Evolutionary conservation across 2,888 invertebrate species (phyloP).

Genomic region (Eumacrocentrus americanus): DNA sequence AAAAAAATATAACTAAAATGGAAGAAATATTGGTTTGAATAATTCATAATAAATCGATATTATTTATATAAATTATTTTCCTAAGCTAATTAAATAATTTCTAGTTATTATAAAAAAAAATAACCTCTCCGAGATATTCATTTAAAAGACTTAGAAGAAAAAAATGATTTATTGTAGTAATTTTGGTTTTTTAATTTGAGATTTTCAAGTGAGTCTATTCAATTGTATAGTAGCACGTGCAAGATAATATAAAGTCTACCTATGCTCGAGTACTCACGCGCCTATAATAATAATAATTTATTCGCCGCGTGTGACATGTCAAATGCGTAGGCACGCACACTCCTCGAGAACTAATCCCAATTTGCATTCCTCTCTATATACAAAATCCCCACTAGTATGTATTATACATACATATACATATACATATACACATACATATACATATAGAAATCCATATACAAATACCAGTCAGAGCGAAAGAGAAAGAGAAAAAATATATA

Average conservation of each 20-base stretch:
- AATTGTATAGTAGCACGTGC: conserved; percentile 7
- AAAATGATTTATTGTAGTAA: not conserved
- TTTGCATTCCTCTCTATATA: conserved; percentile 45
- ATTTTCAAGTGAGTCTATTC: not conserved
- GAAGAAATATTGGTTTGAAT: too few species aligned
- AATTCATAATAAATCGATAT: too few species aligned
- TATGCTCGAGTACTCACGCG: conserved; percentile 15
- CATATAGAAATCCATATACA: too few species aligned
- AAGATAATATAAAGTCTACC: conserved; percentile 10
- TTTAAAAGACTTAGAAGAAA: too few species aligned
- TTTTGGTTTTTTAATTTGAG: not conserved
- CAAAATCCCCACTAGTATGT: conserved; percentile 17
- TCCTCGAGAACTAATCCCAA: conserved; percentile 46
- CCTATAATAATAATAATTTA: conserved; percentile 36
- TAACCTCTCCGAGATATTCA: too few species aligned
- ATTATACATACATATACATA: not conserved
- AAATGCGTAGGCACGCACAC: conserved; percentile 44
- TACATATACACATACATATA: not conserved
- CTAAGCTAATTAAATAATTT: too few species aligned
- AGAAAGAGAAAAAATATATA: not conserved
- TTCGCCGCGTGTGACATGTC: conserved; percentile 42
- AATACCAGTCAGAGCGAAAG: not conserved
- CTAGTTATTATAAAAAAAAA: too few species aligned
- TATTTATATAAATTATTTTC: too few species aligned
- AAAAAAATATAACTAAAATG: too few species aligned